A percentile compares a stretch with the other conserved stretches of the same genome.
Conservation (phyloP, 2,797 vertebrate genomes). For the Pangasius sanitwongsei region DNA sequence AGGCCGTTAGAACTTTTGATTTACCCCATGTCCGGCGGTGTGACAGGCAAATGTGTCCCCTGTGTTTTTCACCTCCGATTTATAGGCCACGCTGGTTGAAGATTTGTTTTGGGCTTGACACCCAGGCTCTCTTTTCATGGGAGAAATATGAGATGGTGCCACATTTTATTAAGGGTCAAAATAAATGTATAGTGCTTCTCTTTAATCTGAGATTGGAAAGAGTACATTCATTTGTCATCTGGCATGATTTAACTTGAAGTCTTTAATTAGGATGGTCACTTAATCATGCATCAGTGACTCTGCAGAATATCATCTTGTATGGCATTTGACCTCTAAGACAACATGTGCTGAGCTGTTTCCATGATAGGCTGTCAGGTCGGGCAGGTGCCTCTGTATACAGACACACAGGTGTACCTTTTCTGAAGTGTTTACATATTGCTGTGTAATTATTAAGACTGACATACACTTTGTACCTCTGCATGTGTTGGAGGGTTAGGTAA, state of each 20-base stretch:
- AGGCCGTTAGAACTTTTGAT: slow-evolving; percentile 60
- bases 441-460: not conserved
- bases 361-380: not conserved
- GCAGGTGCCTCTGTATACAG: slow-evolving; percentile 25
- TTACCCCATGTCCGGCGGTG: slow-evolving; percentile 56
- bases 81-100: slow-evolving; percentile 45
- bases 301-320: not conserved
- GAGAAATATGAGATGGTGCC: slow-evolving; percentile 7
- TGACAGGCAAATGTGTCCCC: slow-evolving; percentile 52
- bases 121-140: slow-evolving; percentile 37
- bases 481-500: slow-evolving; percentile 48
- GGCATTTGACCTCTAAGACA: not conserved
- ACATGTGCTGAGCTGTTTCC: not conserved
- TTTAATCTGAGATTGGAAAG: not conserved
- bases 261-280: slow-evolving; percentile 1
- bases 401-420: slow-evolving; percentile 36
- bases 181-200: slow-evolving; percentile 9
- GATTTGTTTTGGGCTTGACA: slow-evolving; percentile 56
- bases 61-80: slow-evolving; percentile 51
- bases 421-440: not conserved
- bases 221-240: not conserved
- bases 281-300: not conserved
- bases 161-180: slow-evolving; percentile 41
- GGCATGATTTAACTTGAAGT: not conserved
- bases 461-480: not conserved